Evolutionary conservation across 2,797 vertebrate genomes (phyloP).

Genomic region (Eupleurogrammus muticus): DNA sequence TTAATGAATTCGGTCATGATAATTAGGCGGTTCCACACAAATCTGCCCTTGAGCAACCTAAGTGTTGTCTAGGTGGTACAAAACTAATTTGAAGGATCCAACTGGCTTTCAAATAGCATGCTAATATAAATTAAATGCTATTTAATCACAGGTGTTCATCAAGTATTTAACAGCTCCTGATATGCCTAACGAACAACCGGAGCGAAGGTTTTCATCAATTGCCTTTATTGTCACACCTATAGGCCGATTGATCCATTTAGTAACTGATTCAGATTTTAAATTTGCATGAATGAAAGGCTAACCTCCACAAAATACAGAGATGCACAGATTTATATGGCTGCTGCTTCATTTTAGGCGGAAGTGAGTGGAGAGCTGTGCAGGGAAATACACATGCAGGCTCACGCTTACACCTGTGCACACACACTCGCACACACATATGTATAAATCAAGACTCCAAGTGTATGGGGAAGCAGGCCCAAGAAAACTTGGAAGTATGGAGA

Average conservation of each 20-base stretch:
- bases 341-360: constrained; percentile 4
- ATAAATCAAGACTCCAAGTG: neutral
- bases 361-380: constrained; percentile 7
- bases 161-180: constrained; percentile 25
- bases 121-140: constrained; percentile 14
- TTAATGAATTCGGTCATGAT: neutral
- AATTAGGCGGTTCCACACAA: neutral
- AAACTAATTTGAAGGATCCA: neutral
- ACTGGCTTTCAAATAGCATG: constrained; percentile 24
- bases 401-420: neutral
- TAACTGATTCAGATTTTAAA: constrained; percentile 8
- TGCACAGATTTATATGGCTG: neutral
- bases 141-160: constrained; percentile 30
- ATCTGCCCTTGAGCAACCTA: neutral
- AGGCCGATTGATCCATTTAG: neutral
- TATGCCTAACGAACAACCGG: constrained; percentile 23
- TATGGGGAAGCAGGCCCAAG: neutral
- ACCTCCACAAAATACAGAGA: constrained; percentile 3
- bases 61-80: neutral
- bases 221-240: constrained; percentile 9
- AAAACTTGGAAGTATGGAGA: neutral
- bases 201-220: constrained; percentile 8
- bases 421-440: neutral
- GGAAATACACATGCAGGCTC: neutral
- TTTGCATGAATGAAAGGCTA: constrained; percentile 26